These are phyloP conservation scores for Zygaena filipendulae DNA, from an alignment of 2,888 invertebrate genomes.

Conservation along the genomic window DNA sequence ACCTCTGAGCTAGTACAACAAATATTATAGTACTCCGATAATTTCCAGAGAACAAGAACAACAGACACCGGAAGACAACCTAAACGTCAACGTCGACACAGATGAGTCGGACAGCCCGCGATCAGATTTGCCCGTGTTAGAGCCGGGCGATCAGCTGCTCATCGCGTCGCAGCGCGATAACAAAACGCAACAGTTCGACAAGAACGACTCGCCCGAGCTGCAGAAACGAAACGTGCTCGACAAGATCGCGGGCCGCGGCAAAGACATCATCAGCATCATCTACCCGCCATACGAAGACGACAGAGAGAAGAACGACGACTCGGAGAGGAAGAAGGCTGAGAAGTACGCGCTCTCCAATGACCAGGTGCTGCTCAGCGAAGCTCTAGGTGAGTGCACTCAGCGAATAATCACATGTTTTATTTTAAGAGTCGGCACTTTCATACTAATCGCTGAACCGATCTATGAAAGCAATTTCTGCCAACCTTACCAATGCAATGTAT, in stretches of 20 bases:
- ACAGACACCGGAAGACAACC: too few species aligned
- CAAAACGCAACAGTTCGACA: slow-evolving; percentile 22
- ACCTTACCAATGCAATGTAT: too few species aligned
- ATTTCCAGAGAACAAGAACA: too few species aligned
- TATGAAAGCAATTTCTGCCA: too few species aligned
- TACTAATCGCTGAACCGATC: too few species aligned
- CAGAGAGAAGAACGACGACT: slow-evolving; percentile 48
- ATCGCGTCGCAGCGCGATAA: slow-evolving; percentile 39
- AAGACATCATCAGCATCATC: slow-evolving; percentile 55
- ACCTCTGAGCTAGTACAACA: too few species aligned
- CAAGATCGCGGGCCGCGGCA: slow-evolving; percentile 53
- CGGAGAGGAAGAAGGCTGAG: slow-evolving; percentile 54
- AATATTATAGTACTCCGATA: too few species aligned
- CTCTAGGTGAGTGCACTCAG: slow-evolving; percentile 21
- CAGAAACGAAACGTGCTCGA: slow-evolving; percentile 50
- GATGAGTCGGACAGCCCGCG: too few species aligned
- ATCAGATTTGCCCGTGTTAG: slow-evolving; percentile 66
- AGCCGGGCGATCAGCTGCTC: slow-evolving; percentile 73
- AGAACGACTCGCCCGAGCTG: slow-evolving; percentile 31
- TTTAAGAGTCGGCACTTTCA: too few species aligned
- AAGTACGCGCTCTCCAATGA: slow-evolving; percentile 54
- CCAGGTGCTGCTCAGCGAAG: slow-evolving; percentile 47
- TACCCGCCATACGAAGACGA: slow-evolving; percentile 56
- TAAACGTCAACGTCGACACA: too few species aligned
- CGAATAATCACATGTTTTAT: slow-evolving; percentile 10